Evolutionary conservation across 2,113 vertebrate genomes (phyloP), one percentile per base, ranked within the genome.

Genomic region (human): DNA sequence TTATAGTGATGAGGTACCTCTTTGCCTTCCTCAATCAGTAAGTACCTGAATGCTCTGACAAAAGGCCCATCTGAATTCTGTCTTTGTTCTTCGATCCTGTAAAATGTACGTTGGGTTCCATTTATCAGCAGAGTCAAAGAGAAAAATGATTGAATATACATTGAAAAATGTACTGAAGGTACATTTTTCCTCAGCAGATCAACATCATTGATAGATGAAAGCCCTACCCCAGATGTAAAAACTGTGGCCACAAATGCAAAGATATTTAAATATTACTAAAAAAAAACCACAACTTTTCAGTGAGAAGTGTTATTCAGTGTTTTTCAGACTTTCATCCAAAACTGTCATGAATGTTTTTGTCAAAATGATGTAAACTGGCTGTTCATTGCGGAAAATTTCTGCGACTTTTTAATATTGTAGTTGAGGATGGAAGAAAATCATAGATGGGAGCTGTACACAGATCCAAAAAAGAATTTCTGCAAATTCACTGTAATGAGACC

Each of bases 1-100:
- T 99, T 48, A 99, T 99, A 82, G 99, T 99, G 98, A 99, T 99
- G 99, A 99, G 99, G 98, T 99, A 99, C 99, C 99, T 99, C 97
- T 99, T 99, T 70, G 99, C 99, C 97, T 99, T 99, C 98, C 99
- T 99, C 96, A 99, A 99, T 98, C 99, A 99, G 99, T 99, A 99
- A 99, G 99, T 99, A 97, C 93, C 78, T 82, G 66, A 5, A 76
- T 30, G 3, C 66, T 93, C 50, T 81, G 52, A 72, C 61, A 20
- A 27, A 80, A 68, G 45, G 12, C 45, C 55, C 23, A 25, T 73
- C 89, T 13, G 85, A 91, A 57, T 93, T 96, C 76, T 96, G 20
- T 14, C 52, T 95, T 94, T 97, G 45, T 79, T 97, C 40, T 8
- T 84, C n/a, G 16, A 55, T 83, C 90, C 61, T 80, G 1, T 85